Conservation (phyloP, 2,797 vertebrate genomes). For the Limnodromus scolopaceus region DNA sequence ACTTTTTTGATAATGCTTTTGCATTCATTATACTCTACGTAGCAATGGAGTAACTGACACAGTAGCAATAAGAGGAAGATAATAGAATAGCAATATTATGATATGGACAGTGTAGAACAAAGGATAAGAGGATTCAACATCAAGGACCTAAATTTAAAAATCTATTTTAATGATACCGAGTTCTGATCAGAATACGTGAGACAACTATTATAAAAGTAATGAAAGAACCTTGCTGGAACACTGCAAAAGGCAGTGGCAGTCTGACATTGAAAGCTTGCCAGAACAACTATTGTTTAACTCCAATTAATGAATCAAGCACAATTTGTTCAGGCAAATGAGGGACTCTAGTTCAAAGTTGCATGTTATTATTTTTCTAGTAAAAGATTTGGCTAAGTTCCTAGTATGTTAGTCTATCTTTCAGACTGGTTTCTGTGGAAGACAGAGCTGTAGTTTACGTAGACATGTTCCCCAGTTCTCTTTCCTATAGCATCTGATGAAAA, state of each 20-base stretch:
- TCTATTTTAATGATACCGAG: background rate
- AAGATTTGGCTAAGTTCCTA: background rate
- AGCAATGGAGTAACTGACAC: background rate
- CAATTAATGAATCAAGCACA: background rate
- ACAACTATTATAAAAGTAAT: background rate
- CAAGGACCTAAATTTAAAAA: background rate
- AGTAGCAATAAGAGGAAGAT: background rate
- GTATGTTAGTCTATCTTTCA: background rate
- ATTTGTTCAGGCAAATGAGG: background rate
- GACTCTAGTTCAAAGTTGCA: background rate
- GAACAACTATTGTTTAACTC: background rate
- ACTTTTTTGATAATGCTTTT: background rate
- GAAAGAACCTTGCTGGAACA: background rate
- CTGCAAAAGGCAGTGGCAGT: background rate
- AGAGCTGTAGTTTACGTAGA: background rate
- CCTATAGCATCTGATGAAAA: background rate
- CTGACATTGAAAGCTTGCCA: background rate
- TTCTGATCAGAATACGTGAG: background rate
- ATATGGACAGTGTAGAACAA: background rate
- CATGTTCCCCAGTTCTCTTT: background rate
- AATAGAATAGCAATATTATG: background rate
- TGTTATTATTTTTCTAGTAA: background rate
- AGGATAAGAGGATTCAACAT: background rate
- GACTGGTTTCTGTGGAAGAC: background rate
- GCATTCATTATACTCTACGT: background rate